phyloP scores from a whole-genome alignment of 2,888 invertebrate genomes.

The Unio pictorum region DNA sequence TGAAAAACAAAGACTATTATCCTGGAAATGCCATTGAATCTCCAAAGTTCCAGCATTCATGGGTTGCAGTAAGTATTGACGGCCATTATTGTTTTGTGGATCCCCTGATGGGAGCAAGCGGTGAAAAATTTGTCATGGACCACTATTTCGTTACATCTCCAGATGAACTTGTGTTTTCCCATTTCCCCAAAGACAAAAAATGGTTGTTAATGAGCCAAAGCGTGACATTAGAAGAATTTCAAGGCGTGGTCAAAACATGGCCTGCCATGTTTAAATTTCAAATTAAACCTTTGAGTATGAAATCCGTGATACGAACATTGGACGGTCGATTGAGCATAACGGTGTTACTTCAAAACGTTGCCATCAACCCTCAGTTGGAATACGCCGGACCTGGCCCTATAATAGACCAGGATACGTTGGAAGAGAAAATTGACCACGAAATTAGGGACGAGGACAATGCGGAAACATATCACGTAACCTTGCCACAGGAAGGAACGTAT shows the following conservation, averaged over 20 bases:
- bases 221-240: conserved; percentile 39
- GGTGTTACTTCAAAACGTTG: conserved; percentile 52
- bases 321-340: conserved; percentile 60
- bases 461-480: conserved; percentile 58
- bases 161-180: conserved; percentile 54
- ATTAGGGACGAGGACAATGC: conserved; percentile 57
- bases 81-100: conserved; percentile 55
- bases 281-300: conserved; percentile 59
- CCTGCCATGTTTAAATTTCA: conserved; percentile 62
- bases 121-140: conserved; percentile 54
- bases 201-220: conserved; percentile 56
- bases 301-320: conserved; percentile 53
- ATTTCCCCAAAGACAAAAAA: conserved; percentile 55
- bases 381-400: conserved; percentile 55
- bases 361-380: conserved; percentile 58
- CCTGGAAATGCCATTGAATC: conserved; percentile 53
- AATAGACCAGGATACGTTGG: conserved; percentile 48
- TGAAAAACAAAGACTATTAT: conserved; percentile 50
- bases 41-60: conserved; percentile 45
- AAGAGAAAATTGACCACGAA: conserved; percentile 56
- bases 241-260: conserved; percentile 56
- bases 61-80: conserved; percentile 55
- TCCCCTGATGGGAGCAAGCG: conserved; percentile 46
- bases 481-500: conserved; percentile 60
- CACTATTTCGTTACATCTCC: conserved; percentile 60